Evolutionary conservation across 1,140 invertebrate genomes (phyloP).

Genomic region (Neodiprion lecontei): DNA sequence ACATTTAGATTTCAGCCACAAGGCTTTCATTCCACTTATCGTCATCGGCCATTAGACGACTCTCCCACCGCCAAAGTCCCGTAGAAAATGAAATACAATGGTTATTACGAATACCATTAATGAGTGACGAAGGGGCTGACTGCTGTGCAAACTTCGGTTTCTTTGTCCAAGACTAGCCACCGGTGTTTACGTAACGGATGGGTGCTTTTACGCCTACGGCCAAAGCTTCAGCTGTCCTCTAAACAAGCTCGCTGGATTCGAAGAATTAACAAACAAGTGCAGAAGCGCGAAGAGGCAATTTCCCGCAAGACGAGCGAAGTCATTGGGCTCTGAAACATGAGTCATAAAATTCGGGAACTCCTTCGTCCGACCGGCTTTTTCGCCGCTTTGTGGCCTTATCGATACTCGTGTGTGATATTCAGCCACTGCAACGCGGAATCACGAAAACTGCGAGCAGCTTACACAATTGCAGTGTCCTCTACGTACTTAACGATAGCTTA

Average conservation of each 20-base stretch:
- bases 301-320: no score
- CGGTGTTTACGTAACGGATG: no score
- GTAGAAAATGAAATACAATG: background rate
- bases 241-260: background rate
- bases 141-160: background rate
- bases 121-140: background rate
- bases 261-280: no score
- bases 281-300: no score
- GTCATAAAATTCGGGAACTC: background rate
- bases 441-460: background rate
- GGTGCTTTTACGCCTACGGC: no score
- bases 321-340: background rate
- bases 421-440: background rate
- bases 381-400: background rate
- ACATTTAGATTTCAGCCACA: background rate
- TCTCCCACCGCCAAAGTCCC: background rate
- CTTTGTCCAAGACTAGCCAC: no score
- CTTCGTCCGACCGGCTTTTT: background rate
- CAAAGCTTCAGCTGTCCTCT: no score
- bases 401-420: background rate
- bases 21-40: background rate
- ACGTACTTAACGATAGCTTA: background rate
- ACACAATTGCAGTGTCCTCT: background rate
- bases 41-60: background rate
- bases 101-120: background rate